Evolutionary conservation across 2,113 vertebrate species (phyloP).

Genomic region (Pseudorhombus dupliciocellatus): DNA sequence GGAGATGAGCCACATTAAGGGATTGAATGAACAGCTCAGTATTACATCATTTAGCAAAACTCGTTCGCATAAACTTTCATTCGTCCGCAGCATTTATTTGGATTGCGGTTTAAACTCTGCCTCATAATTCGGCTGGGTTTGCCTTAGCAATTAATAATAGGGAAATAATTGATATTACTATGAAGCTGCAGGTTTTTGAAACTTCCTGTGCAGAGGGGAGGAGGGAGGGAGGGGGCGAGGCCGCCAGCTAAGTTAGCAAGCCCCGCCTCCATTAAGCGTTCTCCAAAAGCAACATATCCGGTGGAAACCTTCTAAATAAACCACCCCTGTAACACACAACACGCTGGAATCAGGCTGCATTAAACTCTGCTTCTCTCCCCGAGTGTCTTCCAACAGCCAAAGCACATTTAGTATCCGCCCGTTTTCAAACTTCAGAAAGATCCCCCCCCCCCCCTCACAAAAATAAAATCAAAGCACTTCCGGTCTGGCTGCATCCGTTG

Average conservation of each 20-base stretch:
- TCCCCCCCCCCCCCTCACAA: too few relatives aligned
- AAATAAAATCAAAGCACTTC: constrained; percentile 42
- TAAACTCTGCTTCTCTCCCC: background rate
- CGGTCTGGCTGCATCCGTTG: constrained; percentile 24
- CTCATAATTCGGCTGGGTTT: background rate
- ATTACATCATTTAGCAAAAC: constrained; percentile 1
- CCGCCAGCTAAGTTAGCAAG: constrained; percentile 25
- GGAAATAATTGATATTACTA: background rate
- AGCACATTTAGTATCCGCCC: background rate
- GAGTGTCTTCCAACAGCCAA: background rate
- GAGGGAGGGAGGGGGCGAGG: background rate
- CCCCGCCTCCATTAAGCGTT: constrained; percentile 10
- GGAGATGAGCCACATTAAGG: background rate
- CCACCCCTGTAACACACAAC: background rate
- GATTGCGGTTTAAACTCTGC: background rate
- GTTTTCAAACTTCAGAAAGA: constrained; percentile 26
- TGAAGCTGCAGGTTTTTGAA: background rate
- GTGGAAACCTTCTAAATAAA: constrained; percentile 42
- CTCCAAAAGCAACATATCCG: constrained; percentile 29
- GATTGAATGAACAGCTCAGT: background rate
- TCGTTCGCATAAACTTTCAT: background rate
- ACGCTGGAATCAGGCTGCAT: background rate
- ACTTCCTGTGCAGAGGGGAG: background rate
- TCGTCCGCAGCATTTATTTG: background rate
- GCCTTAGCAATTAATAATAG: too few relatives aligned